phyloP scores from a whole-genome alignment of 2,113 vertebrate genomes.

The Oncorhynchus tshawytscha region DNA sequence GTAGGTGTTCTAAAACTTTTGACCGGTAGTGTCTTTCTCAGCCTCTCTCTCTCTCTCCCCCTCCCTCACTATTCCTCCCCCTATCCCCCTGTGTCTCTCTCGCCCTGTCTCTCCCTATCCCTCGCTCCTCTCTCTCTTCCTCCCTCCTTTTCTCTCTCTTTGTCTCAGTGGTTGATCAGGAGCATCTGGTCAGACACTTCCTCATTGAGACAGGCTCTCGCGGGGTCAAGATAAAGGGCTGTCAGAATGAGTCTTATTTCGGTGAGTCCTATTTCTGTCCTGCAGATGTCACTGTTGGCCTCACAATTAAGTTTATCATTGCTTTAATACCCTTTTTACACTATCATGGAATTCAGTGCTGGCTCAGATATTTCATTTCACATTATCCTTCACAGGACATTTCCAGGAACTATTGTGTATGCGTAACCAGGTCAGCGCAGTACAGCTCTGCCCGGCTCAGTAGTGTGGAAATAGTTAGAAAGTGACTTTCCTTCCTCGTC shows the following conservation, averaged over 20 bases:
- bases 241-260: slow-evolving; percentile 87
- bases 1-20: no score
- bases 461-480: no score
- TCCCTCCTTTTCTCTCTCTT: neutral
- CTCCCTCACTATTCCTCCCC: neutral
- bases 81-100: neutral
- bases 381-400: no score
- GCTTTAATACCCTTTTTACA: no score
- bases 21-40: no score
- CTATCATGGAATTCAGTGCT: no score
- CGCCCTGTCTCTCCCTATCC: slow-evolving; percentile 3
- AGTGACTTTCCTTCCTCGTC: neutral
- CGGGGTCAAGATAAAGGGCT: slow-evolving; percentile 93
- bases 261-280: slow-evolving; percentile 71
- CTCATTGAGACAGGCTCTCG: slow-evolving; percentile 88
- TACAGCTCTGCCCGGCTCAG: no score
- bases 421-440: no score
- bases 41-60: neutral
- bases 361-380: no score
- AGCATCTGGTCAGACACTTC: slow-evolving; percentile 91
- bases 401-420: no score
- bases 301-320: no score
- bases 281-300: neutral
- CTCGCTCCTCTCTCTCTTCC: neutral
- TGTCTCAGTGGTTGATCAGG: slow-evolving; percentile 75